Base-by-base conservation (phyloP, 1,140 invertebrate species). In the Ostrea denselamellosa region DNA sequence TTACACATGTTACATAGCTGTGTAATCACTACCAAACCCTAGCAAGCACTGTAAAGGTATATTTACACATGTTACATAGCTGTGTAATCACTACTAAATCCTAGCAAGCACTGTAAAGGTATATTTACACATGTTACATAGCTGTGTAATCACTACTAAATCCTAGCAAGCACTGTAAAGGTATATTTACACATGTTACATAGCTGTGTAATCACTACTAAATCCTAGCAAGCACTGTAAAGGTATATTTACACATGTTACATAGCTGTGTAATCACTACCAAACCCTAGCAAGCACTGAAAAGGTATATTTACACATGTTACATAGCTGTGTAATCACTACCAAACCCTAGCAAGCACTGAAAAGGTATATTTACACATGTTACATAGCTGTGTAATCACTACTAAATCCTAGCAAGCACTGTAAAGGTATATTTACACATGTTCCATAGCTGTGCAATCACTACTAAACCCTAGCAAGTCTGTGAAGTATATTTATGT, bases 191-290 rank as follows among this genome's bases (percentile, higher is more conserved):
- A 92, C 97, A 97, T 92, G 96, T 97, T 2, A 96, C 96, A 85
- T 97, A 98, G 93, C 95, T 98, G 82, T 96, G 96, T 10, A 96
- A 96, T 44, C 96, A 98, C 89, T 97, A 97, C 93, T 96, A 97
- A 93, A 96, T 97, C 17, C 96, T 98, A 0, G 93, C 95, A 7
- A 83, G 89, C n/a, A n/a, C n/a, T n/a, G n/a, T n/a, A n/a, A n/a
- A n/a, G n/a, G n/a, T n/a, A n/a, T n/a, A n/a, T n/a, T n/a, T n/a
- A 97, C 98, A 92, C 97, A 97, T 92, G 96, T 97, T 2, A 96
- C 96, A 85, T 97, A 98, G 93, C 95, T 98, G 82, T 96, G 96
- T 10, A 96, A 96, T 44, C 96, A 98, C 89, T 97, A 97, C 93
- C 96, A 97, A 93, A 96, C 97, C 17, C 96, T 98, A 0, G 93